Evolutionary conservation across 1,140 invertebrate species (phyloP), one percentile per base, ranked within the genome.

Genomic region (Drosophila erecta): DNA sequence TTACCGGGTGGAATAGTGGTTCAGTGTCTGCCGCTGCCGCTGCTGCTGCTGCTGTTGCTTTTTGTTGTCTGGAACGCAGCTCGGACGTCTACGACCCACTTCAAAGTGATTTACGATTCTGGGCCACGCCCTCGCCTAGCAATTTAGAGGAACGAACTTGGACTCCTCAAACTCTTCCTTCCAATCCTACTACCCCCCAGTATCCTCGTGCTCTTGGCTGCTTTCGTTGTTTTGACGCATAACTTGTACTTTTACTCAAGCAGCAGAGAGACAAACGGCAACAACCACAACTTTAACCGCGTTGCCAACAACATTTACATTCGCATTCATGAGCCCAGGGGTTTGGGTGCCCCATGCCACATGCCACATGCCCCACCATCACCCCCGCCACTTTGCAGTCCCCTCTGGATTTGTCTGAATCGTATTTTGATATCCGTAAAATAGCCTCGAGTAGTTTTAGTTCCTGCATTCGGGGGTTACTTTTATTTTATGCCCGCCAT

Each of bases 71-170:
- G 70, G 70, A 87, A 87, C 83, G 83, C 66, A 81, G 75, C 79
- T 79, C 75, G 79, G 79, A 86, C 81, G 90, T 84, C 90, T 90
- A 84, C 90, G 90, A 91, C 90, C 90, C 90, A 91, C 90, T 91
- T 91, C 90, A 91, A 91, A 91, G 86, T 91, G 90, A 91, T 91
- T 91, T 91, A 91, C 90, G 90, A 91, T 91, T 89, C 73, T 80
- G 64, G 57, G 90, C 80, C 85, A 91, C 90, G 90, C 90, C 90
- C 74, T 91, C 71, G 80, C 81, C 90, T 85, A 91, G 79, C 90
- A 84, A 91, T 84, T 90, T 83, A 67, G 84, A 89, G 71, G 71
- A 85, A 81, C 69, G 77, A 85, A 77, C 74, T 71, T 77, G 75
- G 75, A 78, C 74, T 76, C 30, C 69, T 59, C 61, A 49, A 43